phyloP scores from a whole-genome alignment of 2,113 vertebrate species.

The Epinephelus lanceolatus region DNA sequence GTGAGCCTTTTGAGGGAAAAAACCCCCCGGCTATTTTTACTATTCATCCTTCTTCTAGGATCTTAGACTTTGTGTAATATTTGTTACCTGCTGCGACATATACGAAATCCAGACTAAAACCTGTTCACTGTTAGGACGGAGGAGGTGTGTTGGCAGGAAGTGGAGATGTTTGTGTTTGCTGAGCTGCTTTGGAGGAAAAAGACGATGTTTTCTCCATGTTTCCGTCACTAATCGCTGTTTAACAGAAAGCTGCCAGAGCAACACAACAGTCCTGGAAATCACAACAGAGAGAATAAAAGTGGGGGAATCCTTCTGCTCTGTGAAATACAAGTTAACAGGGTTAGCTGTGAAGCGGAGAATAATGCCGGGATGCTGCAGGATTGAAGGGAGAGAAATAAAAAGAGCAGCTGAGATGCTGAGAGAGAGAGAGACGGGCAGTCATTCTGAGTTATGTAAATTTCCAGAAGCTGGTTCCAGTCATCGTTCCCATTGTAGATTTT shows the following conservation, averaged over 20 bases:
- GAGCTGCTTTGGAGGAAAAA: conserved; percentile 27
- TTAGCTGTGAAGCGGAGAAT: conserved; percentile 48
- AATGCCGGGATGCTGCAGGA: conserved; percentile 48
- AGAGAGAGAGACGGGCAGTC: conserved; percentile 20
- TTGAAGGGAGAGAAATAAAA: background rate
- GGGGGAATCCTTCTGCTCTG: conserved; percentile 37
- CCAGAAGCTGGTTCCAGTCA: conserved; percentile 58
- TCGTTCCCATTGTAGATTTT: conserved; percentile 61
- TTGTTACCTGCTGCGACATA: background rate
- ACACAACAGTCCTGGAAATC: conserved; percentile 15
- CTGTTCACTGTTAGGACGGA: background rate
- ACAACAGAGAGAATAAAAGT: conserved; percentile 23
- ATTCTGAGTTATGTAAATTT: conserved; percentile 42
- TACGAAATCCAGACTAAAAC: background rate
- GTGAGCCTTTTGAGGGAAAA: background rate
- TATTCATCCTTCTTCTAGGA: background rate
- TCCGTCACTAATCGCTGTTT: conserved; percentile 45
- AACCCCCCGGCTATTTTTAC: background rate
- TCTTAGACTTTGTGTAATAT: background rate
- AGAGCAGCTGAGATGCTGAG: conserved; percentile 4
- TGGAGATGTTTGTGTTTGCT: conserved; percentile 10
- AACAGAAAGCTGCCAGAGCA: background rate
- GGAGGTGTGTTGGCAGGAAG: conserved; percentile 4
- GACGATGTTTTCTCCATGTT: conserved; percentile 35
- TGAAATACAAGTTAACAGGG: conserved; percentile 53